These are phyloP conservation scores for Pristionchus japonicus DNA, from an alignment of 2,888 invertebrate species.

Conservation along the genomic window DNA sequence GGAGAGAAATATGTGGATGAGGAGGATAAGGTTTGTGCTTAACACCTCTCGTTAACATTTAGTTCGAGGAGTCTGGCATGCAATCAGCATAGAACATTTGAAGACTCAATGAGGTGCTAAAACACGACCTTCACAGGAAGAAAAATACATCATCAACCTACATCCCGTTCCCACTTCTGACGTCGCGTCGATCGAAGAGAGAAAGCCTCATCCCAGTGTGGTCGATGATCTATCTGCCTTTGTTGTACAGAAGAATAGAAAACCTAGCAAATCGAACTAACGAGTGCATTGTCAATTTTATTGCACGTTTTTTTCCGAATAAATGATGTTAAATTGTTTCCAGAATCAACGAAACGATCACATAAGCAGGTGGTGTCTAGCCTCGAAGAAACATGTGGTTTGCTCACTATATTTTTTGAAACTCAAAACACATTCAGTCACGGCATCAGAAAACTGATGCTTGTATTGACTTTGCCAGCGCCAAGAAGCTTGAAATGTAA, in stretches of 20 bases:
- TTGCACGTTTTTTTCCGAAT: neutral
- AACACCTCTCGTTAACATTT: too few relatives aligned
- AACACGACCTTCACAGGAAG: neutral
- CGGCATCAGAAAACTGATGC: too few relatives aligned
- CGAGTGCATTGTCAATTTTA: neutral
- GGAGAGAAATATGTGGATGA: neutral
- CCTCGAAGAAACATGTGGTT: neutral
- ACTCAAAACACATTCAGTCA: too few relatives aligned
- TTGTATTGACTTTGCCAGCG: too few relatives aligned
- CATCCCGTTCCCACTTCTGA: too few relatives aligned
- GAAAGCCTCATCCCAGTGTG: too few relatives aligned
- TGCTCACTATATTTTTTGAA: neutral
- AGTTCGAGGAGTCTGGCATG: too few relatives aligned
- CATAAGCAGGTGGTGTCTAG: too few relatives aligned
- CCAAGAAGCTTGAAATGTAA: too few relatives aligned
- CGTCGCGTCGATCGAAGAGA: too few relatives aligned
- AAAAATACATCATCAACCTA: neutral
- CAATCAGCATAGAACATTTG: too few relatives aligned
- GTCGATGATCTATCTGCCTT: neutral
- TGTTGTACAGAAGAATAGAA: neutral
- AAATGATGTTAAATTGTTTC: neutral
- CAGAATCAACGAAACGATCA: neutral
- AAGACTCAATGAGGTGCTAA: too few relatives aligned
- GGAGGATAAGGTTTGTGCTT: neutral
- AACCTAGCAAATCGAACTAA: neutral